Percentiles rank a stretch among this genome's conserved stretches.
Conservation (phyloP, 2,113 vertebrate genomes). For the Albula goreensis region DNA sequence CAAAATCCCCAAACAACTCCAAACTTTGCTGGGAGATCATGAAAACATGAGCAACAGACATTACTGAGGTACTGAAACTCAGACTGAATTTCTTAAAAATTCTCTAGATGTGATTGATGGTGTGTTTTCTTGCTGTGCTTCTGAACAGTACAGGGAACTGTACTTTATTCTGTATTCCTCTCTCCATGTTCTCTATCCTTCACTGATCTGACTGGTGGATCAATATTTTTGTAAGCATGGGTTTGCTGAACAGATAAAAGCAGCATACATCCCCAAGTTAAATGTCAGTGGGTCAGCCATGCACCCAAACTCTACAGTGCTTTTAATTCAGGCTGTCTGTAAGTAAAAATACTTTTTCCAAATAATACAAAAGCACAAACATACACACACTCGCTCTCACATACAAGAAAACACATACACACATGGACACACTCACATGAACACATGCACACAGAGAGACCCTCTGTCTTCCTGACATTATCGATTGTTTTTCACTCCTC, state of each 20-base stretch:
- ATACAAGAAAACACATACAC: not conserved
- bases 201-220: constrained; percentile 37
- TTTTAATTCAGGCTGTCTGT: not conserved
- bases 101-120: not conserved
- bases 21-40: not conserved
- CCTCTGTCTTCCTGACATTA: not conserved
- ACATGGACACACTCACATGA: constrained; percentile 21
- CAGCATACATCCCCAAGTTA: constrained; percentile 48
- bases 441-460: constrained; percentile 26
- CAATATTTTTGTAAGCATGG: constrained; percentile 33
- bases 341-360: not conserved
- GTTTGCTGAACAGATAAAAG: constrained; percentile 29
- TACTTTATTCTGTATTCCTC: not conserved
- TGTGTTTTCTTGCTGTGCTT: not conserved
- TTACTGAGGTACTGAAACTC: not conserved
- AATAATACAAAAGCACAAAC: no score
- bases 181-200: not conserved
- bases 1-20: not conserved
- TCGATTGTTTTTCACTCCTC: not conserved
- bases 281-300: constrained; percentile 39
- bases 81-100: not conserved
- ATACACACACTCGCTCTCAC: no score
- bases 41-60: not conserved
- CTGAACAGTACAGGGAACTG: not conserved
- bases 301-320: not conserved